phyloP scores from a whole-genome alignment of 2,113 vertebrate species.

The Syrmaticus mikado region DNA sequence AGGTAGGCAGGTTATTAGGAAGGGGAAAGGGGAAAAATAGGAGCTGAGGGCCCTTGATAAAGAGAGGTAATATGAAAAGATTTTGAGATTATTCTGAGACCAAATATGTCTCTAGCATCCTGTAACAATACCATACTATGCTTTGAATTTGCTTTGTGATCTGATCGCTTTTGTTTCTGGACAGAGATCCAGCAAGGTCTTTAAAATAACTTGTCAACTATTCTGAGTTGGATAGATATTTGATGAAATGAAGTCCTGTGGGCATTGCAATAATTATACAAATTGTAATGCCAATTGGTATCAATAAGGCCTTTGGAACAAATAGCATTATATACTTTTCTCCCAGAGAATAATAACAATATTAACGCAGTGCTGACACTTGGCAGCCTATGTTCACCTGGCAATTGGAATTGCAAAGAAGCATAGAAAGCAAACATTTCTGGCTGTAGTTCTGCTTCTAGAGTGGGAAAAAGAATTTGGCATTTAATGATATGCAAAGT shows the following conservation, averaged over 20 bases:
- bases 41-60: background rate
- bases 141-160: background rate
- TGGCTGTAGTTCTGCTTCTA: constrained; percentile 70
- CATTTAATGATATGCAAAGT: constrained; percentile 79
- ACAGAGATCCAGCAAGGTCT: constrained; percentile 32
- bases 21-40: background rate
- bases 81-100: background rate
- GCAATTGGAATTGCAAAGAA: constrained; percentile 71
- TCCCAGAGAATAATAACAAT: constrained; percentile 73
- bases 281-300: constrained; percentile 72
- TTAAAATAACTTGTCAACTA: constrained; percentile 11
- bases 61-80: background rate
- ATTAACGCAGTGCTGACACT: constrained; percentile 71
- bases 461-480: constrained; percentile 75
- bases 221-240: constrained; percentile 72
- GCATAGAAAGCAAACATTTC: constrained; percentile 57
- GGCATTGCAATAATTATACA: constrained; percentile 70
- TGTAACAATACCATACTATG: background rate
- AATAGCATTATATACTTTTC: constrained; percentile 61
- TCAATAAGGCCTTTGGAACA: constrained; percentile 71
- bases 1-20: background rate
- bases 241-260: constrained; percentile 64
- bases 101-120: background rate
- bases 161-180: background rate
- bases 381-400: constrained; percentile 73